Base-by-base conservation (phyloP, 1,140 invertebrate species). In the Solenopsis invicta region DNA sequence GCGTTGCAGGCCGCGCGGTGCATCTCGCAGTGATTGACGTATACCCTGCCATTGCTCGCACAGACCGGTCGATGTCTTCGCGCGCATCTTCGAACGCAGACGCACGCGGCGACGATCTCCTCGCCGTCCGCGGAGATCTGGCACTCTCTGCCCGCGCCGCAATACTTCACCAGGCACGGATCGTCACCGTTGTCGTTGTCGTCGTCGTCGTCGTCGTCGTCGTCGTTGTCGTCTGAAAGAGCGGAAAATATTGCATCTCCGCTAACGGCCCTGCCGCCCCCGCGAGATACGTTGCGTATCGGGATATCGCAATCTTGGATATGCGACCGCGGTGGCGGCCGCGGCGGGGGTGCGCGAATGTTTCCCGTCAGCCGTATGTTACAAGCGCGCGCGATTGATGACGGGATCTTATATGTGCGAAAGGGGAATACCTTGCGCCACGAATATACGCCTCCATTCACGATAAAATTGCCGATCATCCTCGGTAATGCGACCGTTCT, bases 21-120 rank as follows among this genome's bases (percentile, higher is more conserved):
- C 56, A 98, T 95, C 90, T 98, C 97, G 93, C 97, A 98, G 93
- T 98, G 97, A 93, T 97, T 98, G 16, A 96, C 96, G 93, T 98
- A 98, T 56, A 97, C 95, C 71, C 96, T 96, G 2, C 97, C 97
- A 93, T 98, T 97, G 10, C 97, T 97, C n/a, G 97, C 97, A 93
- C 97, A 98, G 59, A 98, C 97, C 84, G 96, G 96, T 84, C 95
- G 95, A 92, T 97, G 96, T 18, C 94, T 91, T 18, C 93, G 88
- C 56, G 93, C 92, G 88, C 97, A 97, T 86, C 96, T 94, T 52
- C 95, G 95, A 37, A 96, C 96, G 93, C 97, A 98, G 37, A 97
- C 95, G 93, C 97, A 98, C 24, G 95, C 91, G 0, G 96, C 96
- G 54, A 96, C 92, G 1, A 94, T 94, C 24, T 24, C 18, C 41